Evolutionary conservation across 2,113 vertebrate genomes (phyloP).

Genomic region (Oenanthe melanoleuca): DNA sequence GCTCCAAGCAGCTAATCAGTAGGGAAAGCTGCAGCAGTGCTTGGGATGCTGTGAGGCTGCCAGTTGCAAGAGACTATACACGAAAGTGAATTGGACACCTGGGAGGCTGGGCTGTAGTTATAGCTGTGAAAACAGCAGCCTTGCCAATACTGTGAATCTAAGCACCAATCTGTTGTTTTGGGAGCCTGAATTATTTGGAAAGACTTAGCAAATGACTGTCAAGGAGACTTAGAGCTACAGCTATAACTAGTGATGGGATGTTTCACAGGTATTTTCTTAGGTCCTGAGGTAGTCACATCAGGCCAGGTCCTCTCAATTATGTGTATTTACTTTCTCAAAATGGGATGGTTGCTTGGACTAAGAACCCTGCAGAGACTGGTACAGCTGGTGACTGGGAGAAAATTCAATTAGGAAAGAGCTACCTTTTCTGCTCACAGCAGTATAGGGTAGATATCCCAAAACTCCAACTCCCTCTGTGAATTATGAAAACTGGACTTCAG

Average conservation of each 20-base stretch:
- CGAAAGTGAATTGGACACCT: constrained; percentile 38
- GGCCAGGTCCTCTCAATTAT: neutral
- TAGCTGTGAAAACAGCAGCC: constrained; percentile 43
- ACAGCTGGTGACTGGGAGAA: neutral
- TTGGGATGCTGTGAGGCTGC: neutral
- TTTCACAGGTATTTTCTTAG: neutral
- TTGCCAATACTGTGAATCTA: neutral
- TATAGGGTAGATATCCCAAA: neutral
- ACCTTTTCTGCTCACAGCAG: neutral
- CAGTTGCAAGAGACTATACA: neutral
- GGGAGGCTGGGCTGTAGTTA: constrained; percentile 33
- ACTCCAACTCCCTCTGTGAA: neutral
- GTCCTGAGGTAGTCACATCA: neutral
- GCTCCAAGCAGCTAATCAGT: neutral
- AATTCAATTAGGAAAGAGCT: neutral
- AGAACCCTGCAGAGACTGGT: neutral
- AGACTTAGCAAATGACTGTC: neutral
- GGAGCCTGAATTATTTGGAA: constrained; percentile 27
- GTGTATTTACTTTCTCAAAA: neutral
- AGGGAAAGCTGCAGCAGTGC: neutral
- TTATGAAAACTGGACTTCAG: neutral
- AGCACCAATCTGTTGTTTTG: constrained; percentile 35
- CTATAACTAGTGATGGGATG: neutral
- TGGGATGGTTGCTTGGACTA: neutral
- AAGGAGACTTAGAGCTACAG: neutral